These are phyloP conservation scores for Trachymyrmex septentrionalis DNA, from an alignment of 1,140 invertebrate genomes.

Conservation along the genomic window DNA sequence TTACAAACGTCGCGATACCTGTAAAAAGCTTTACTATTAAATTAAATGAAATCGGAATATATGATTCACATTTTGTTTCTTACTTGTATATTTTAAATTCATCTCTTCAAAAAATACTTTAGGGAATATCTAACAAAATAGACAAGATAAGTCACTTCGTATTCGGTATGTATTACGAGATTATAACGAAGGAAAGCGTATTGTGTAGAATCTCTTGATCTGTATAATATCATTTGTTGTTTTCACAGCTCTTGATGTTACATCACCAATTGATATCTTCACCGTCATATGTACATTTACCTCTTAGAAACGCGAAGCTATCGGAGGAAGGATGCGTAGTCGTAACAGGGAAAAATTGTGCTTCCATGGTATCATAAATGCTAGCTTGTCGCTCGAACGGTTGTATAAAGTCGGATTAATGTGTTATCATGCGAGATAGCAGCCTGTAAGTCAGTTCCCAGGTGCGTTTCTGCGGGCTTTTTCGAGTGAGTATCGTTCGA, in stretches of 20 bases:
- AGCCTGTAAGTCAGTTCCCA: conserved; percentile 47
- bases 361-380: conserved; percentile 62
- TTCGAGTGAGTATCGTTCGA: conserved; percentile 21
- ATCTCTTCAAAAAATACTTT: neutral
- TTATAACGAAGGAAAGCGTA: neutral
- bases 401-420: conserved; percentile 68
- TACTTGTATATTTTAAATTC: neutral
- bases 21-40: neutral
- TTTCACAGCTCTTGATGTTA: neutral
- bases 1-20: neutral
- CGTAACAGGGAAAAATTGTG: conserved; percentile 65
- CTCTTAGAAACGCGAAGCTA: neutral
- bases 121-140: neutral
- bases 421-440: conserved; percentile 45
- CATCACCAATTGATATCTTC: neutral
- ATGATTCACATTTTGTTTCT: neutral
- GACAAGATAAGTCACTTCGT: neutral
- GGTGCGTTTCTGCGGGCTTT: conserved; percentile 38
- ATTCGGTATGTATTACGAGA: neutral
- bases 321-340: conserved; percentile 50
- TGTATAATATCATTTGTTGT: conserved; percentile 9
- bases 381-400: conserved; percentile 67
- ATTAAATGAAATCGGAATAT: neutral
- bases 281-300: neutral
- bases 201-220: neutral